Conservation (phyloP, 1,140 invertebrate genomes). For the Papilio machaon region DNA sequence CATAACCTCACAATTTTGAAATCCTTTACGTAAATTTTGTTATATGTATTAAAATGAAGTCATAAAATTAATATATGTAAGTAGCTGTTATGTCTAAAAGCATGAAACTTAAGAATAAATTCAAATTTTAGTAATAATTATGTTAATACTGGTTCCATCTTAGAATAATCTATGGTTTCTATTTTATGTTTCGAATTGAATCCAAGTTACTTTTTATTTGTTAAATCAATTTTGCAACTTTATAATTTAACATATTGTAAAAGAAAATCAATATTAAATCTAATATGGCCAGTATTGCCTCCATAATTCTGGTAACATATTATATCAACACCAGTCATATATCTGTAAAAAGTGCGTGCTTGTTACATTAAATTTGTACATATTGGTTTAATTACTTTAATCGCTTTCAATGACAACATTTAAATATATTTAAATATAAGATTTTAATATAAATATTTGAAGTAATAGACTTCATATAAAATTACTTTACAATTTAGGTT, state of each 20-base stretch:
- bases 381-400: not conserved
- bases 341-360: not conserved
- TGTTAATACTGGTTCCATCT: not conserved
- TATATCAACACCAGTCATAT: not conserved
- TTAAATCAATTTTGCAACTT: too few relatives aligned
- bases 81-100: not conserved
- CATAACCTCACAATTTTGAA: slow-evolving; percentile 12
- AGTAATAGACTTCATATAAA: slow-evolving; percentile 37
- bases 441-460: slow-evolving; percentile 1
- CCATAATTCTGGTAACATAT: not conserved
- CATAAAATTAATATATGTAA: not conserved
- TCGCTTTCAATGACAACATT: slow-evolving; percentile 10
- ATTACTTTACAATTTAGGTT: slow-evolving; percentile 44
- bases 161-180: not conserved
- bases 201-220: not conserved
- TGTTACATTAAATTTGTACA: slow-evolving; percentile 26
- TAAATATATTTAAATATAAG: slow-evolving; percentile 22
- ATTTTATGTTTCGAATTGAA: not conserved
- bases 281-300: too few relatives aligned
- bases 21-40: slow-evolving; percentile 8
- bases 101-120: not conserved
- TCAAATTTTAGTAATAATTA: not conserved
- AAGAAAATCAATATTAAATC: too few relatives aligned
- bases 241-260: too few relatives aligned
- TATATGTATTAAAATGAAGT: not conserved